Base-by-base conservation (phyloP, 2,113 vertebrate species). In the Tachysurus vachellii region DNA sequence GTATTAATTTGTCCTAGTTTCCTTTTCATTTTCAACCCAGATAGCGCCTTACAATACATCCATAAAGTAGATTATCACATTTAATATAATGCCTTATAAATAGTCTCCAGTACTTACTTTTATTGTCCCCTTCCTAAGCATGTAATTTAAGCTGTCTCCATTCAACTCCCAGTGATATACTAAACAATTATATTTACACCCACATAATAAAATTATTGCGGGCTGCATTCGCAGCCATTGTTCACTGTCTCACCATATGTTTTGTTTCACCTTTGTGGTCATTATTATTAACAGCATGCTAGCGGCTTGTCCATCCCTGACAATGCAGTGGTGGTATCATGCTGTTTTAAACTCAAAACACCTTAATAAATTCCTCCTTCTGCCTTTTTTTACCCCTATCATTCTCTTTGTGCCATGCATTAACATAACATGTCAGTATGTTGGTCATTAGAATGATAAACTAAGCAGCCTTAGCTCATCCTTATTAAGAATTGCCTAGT, bases 401-500 rank as follows among this genome's bases (percentile, higher is more conserved):
- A 42, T 61, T 62, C 13, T 61, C 44, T 56, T 26, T 31, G 14
- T 80, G 12, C 4, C 42, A 31, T 71, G 17, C 56, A 75, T 87
- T 86, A 87, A 73, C 54, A 59, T 76, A 71, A 75, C 44, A 83
- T 66, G 81, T 57, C 80, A 80, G 87, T 85, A 61, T 80, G 75
- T 70, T 79, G 70, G 59, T 66, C 59, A 87, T 90, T 87, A 89
- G 82, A 82, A 79, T 86, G 87, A 89, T 87, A 91, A 91, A 92
- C 88, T 84, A 86, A 80, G 62, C 80, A 64, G 85, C 85, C 57
- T 84, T 59, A 28, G 70, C 80, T 86, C 76, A 61, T 85, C 83
- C 90, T 89, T 86, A 90, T 91, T 91, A 92, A 84, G 86, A 59
- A 82, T 50, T 57, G 85, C 23, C 68, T 87, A 83, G 85, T 88